A percentile compares a stretch with the other conserved stretches of the same genome.
These are phyloP conservation scores for Micromussa lordhowensis DNA, from an alignment of 92 coral and sea anemone species.

Conservation along the genomic window DNA sequence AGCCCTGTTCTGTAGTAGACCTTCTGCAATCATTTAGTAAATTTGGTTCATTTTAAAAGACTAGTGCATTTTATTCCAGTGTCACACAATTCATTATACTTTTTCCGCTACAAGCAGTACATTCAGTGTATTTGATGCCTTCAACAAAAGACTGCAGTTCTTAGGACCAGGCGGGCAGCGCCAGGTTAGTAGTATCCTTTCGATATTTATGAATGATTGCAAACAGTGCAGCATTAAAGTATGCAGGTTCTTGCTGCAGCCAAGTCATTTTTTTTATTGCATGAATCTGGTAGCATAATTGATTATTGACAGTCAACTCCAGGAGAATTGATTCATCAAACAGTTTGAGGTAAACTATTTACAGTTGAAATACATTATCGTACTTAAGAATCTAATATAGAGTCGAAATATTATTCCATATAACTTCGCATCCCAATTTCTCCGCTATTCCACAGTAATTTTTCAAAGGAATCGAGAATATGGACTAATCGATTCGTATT, in stretches of 20 bases:
- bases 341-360: neutral
- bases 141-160: neutral
- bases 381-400: neutral
- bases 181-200: constrained; percentile 17
- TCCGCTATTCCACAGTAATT: neutral
- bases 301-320: neutral
- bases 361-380: neutral
- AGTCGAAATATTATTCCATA: neutral
- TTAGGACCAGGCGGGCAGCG: neutral
- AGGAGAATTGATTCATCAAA: neutral
- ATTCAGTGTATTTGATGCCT: neutral
- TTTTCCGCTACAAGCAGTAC: neutral
- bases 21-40: neutral
- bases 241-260: neutral
- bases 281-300: neutral
- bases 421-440: too few species aligned
- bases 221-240: too few species aligned
- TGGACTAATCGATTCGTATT: neutral
- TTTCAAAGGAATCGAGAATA: neutral
- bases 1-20: neutral
- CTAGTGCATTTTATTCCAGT: neutral
- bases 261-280: neutral
- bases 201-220: neutral
- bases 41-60: neutral
- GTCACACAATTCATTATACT: neutral